Evolutionary conservation across 2,888 invertebrate genomes (phyloP).

Genomic region (Pyrrhia umbra): DNA sequence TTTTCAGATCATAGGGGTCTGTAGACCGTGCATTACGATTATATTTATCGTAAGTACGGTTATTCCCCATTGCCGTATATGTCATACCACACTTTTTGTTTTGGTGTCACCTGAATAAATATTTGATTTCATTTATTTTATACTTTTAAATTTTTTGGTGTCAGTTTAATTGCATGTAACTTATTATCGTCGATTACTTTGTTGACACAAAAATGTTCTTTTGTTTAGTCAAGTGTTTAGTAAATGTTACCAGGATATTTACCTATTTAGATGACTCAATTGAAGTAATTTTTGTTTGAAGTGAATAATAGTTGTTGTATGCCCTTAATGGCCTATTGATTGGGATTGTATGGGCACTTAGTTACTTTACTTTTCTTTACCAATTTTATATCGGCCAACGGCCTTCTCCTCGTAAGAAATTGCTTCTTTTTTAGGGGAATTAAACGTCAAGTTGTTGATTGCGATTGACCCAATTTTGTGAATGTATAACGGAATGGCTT

Average conservation of each 20-base stretch:
- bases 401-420: constrained; percentile 15
- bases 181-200: neutral
- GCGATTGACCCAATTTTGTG: constrained; percentile 19
- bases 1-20: constrained; percentile 22
- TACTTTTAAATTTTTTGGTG: constrained; percentile 3
- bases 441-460: constrained; percentile 14
- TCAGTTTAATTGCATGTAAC: constrained; percentile 1
- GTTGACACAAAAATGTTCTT: constrained; percentile 35
- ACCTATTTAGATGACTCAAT: constrained; percentile 13
- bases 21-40: neutral
- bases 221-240: constrained; percentile 40
- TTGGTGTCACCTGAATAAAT: constrained; percentile 11
- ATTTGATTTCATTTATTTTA: neutral
- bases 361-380: constrained; percentile 39
- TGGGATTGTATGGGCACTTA: constrained; percentile 29
- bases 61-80: constrained; percentile 13
- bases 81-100: neutral
- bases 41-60: constrained; percentile 23
- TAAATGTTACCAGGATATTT: constrained; percentile 31
- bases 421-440: constrained; percentile 25
- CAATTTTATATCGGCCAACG: constrained; percentile 28
- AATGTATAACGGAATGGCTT: constrained; percentile 22
- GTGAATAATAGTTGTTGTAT: constrained; percentile 12
- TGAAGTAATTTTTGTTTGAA: constrained; percentile 20
- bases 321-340: constrained; percentile 36